A percentile compares a stretch with the other conserved stretches of the same genome.
Conservation (phyloP, 64 coral and sea anemone species). For the Actinia equina region DNA sequence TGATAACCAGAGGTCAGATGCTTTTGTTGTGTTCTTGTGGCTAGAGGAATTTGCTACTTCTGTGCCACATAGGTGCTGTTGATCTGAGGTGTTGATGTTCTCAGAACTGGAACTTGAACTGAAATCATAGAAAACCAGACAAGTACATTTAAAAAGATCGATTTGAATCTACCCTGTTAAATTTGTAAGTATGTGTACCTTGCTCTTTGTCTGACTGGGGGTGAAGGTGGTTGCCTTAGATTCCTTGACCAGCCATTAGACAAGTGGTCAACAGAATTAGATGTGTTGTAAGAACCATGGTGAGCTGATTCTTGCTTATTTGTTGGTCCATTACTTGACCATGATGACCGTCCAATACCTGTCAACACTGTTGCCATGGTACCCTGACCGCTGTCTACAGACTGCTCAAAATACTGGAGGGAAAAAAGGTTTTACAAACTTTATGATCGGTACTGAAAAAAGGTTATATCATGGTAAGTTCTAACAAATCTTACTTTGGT, state of each 20-base stretch:
- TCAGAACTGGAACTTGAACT: slow-evolving; percentile 62
- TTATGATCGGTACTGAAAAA: neutral
- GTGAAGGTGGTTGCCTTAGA: slow-evolving; percentile 69
- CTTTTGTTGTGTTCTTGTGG: neutral
- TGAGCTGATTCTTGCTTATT: slow-evolving; percentile 1
- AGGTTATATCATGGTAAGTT: neutral
- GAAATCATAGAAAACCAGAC: neutral
- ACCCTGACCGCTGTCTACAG: slow-evolving; percentile 88
- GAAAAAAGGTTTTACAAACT: neutral
- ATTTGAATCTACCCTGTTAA: neutral
- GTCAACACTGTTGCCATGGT: slow-evolving; percentile 94
- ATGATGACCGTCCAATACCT: slow-evolving; percentile 56
- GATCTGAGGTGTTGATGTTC: slow-evolving; percentile 30
- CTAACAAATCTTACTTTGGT: neutral
- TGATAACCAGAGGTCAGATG: slow-evolving; percentile 66
- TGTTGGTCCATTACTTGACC: slow-evolving; percentile 33
- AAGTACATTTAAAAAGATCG: too few species aligned
- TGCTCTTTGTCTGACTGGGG: slow-evolving; percentile 91
- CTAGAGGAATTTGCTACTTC: slow-evolving; percentile 41
- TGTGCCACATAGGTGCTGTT: slow-evolving; percentile 42
- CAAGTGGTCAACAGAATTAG: slow-evolving; percentile 35
- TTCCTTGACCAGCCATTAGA: slow-evolving; percentile 67
- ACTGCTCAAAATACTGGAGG: slow-evolving; percentile 55
- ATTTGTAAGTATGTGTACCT: slow-evolving; percentile 45
- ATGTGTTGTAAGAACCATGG: slow-evolving; percentile 7